A percentile compares a stretch with the other conserved stretches of the same genome.
These are phyloP conservation scores for Perizoma flavofasciatum DNA, from an alignment of 2,888 invertebrate species.

Conservation along the genomic window DNA sequence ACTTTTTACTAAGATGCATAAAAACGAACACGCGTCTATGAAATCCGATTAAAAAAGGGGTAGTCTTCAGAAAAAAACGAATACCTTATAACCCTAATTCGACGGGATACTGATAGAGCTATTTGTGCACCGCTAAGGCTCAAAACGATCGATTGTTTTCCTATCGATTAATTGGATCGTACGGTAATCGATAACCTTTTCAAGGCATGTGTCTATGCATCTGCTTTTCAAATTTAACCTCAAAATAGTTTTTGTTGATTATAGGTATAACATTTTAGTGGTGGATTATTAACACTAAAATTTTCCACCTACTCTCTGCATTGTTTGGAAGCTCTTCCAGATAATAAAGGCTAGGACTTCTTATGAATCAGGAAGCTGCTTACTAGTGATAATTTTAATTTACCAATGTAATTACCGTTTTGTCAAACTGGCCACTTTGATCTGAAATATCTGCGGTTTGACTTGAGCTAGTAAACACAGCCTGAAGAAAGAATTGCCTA, in stretches of 20 bases:
- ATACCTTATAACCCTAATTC: slow-evolving; percentile 77
- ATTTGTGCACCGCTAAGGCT: slow-evolving; percentile 71
- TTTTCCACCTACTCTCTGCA: background rate
- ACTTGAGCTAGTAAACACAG: too few relatives aligned
- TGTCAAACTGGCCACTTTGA: too few relatives aligned
- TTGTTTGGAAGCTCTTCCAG: background rate
- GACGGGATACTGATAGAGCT: slow-evolving; percentile 78
- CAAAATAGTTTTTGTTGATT: slow-evolving; percentile 36
- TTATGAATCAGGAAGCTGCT: too few relatives aligned
- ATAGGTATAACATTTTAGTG: background rate
- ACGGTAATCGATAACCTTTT: slow-evolving; percentile 80
- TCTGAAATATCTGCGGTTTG: too few relatives aligned
- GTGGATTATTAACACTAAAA: background rate
- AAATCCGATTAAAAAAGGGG: slow-evolving; percentile 82
- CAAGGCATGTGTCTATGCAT: slow-evolving; percentile 72
- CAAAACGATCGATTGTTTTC: slow-evolving; percentile 74
- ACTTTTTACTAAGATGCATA: slow-evolving; percentile 67
- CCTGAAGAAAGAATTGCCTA: too few relatives aligned
- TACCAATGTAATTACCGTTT: too few relatives aligned
- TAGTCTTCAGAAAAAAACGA: slow-evolving; percentile 66
- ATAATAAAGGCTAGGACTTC: too few relatives aligned
- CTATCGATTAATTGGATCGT: slow-evolving; percentile 83
- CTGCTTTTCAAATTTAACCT: slow-evolving; percentile 57
- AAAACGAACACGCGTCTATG: slow-evolving; percentile 78
- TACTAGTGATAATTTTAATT: too few relatives aligned